Conservation (phyloP, 2,113 vertebrate species). For the Thomomys bottae region DNA sequence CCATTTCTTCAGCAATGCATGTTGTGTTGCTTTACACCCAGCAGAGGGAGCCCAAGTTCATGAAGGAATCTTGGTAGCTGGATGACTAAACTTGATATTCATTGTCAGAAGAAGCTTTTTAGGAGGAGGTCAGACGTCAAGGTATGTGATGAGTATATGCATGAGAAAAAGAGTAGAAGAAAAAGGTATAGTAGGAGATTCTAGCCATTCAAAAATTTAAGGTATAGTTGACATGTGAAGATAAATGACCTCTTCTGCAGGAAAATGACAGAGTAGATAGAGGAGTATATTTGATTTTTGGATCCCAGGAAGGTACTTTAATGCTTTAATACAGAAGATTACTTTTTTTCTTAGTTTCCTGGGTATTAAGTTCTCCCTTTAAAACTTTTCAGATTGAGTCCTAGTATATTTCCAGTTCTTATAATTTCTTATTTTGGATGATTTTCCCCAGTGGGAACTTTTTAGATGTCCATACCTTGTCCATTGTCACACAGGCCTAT, state of each 20-base stretch:
- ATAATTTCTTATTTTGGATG: constrained; percentile 30
- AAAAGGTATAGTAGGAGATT: background rate
- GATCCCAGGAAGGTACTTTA: constrained; percentile 57
- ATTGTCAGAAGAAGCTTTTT: background rate
- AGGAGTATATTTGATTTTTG: constrained; percentile 45
- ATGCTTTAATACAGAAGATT: constrained; percentile 29
- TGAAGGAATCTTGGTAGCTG: background rate
- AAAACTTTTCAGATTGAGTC: constrained; percentile 37
- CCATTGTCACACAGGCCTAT: background rate
- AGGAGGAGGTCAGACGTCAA: background rate
- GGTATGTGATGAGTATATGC: background rate
- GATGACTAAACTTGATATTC: constrained; percentile 17
- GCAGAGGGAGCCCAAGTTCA: constrained; percentile 79
- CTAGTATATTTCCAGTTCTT: constrained; percentile 43
- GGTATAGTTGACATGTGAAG: constrained; percentile 49
- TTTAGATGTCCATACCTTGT: background rate
- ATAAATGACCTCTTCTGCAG: constrained; percentile 47
- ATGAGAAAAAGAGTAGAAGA: background rate
- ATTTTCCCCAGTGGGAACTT: constrained; percentile 25
- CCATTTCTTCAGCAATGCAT: background rate
- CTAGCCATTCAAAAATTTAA: constrained; percentile 35
- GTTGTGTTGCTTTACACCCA: constrained; percentile 56
- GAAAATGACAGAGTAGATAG: background rate
- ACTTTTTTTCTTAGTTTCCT: background rate
- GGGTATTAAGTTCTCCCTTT: constrained; percentile 30